Evolutionary conservation across 2,888 invertebrate genomes (phyloP), one percentile per base, ranked within the genome.

Genomic region (Flexamia atlantica): DNA sequence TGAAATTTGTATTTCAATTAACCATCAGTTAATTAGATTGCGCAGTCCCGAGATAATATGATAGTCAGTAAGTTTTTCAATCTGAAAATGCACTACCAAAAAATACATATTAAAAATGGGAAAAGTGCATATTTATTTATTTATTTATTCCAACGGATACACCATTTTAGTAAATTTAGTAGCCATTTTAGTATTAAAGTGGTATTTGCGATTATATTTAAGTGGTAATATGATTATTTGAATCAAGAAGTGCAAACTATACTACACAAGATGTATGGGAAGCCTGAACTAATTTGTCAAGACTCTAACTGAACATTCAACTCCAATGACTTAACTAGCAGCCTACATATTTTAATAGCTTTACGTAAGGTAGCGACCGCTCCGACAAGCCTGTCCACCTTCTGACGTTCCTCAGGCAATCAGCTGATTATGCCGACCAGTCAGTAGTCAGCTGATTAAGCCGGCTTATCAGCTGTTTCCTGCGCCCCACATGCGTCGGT

Each of bases 401-500:
- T 20, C 53, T 53, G 23, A 53, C 23, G 53, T 53, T 23, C 20
- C 53, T 9, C 17, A 30, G 28, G 64, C 64, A 30, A 64, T 64
- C 64, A 64, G 64, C 64, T 64, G 64, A 64, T 64, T 64, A 64
- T 64, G 14, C 64, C 14, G 25, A 28, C 28, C 14, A 14, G 64
- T 30, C 14, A 14, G 64, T 30, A 30, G 30, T 64, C 64, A 64
- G 64, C 64, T 64, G 64, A 64, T 64, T 64, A 64, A 30, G 14
- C 64, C 14, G 25, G 14, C 28, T 23, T 64, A 64, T 64, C 64
- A 64, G 64, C 64, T 64, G 64, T 64, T 64, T 64, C 64, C 64
- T 64, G 64, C 12, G 28, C 53, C 53, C 46, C 64, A 30, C 64
- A 64, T 64, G 57, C 23, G 53, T 2, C 64, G 14, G 28, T 64